Conservation (phyloP, 2,797 vertebrate species). For the Rhinichthys osculus region DNA sequence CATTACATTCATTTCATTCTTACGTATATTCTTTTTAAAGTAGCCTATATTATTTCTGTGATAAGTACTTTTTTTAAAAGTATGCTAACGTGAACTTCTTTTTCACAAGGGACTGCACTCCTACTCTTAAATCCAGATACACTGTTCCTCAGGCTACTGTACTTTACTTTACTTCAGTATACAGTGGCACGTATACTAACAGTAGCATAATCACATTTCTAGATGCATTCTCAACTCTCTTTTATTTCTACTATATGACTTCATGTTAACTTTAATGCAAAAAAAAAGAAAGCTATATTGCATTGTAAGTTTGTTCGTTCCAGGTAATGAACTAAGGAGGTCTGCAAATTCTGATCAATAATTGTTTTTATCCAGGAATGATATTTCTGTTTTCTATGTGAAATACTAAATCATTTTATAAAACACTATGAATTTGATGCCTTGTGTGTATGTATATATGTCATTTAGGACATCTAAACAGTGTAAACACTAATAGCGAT, state of each 20-base stretch:
- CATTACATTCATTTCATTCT: too few relatives aligned
- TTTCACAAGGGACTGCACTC: too few relatives aligned
- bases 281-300: not conserved
- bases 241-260: not conserved
- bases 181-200: too few relatives aligned
- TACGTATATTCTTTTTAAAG: too few relatives aligned
- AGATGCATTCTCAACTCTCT: not conserved
- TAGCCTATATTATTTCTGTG: too few relatives aligned
- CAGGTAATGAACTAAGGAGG: not conserved
- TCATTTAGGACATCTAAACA: not conserved
- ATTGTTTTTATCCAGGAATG: not conserved
- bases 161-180: too few relatives aligned
- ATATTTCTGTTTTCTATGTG: not conserved
- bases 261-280: not conserved
- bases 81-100: too few relatives aligned
- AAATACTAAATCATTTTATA: not conserved
- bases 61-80: too few relatives aligned
- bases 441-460: too few relatives aligned
- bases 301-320: not conserved
- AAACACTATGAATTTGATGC: not conserved
- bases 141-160: too few relatives aligned
- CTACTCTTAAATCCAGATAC: too few relatives aligned
- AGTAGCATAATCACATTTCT: too few relatives aligned
- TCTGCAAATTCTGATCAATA: not conserved
- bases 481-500: not conserved